Percentiles rank a stretch among this genome's conserved stretches.
phyloP scores from a whole-genome alignment of 1,140 invertebrate species.

The Mesaphorura yosii region DNA sequence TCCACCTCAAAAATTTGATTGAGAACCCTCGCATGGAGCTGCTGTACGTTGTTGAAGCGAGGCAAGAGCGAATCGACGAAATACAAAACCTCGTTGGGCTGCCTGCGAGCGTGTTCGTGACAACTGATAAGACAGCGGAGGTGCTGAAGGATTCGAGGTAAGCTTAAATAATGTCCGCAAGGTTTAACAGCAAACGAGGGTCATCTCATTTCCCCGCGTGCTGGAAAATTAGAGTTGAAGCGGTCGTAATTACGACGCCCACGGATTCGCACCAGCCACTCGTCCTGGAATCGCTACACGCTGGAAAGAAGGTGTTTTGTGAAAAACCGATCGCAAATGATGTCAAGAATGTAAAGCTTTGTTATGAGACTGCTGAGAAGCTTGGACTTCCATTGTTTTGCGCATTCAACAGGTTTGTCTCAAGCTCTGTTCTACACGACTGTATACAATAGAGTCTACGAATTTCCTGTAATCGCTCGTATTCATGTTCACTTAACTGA shows the following conservation, averaged over 20 bases:
- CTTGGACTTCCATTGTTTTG: slow-evolving; percentile 46
- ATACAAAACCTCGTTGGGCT: slow-evolving; percentile 43
- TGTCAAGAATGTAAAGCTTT: slow-evolving; percentile 42
- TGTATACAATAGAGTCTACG: not conserved
- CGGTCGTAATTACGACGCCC: slow-evolving; percentile 47
- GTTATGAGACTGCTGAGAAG: slow-evolving; percentile 47
- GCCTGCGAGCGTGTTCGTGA: slow-evolving; percentile 40
- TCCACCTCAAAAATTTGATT: slow-evolving; percentile 48
- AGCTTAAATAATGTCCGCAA: not conserved
- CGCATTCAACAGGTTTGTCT: slow-evolving; percentile 47
- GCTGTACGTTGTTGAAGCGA: slow-evolving; percentile 49
- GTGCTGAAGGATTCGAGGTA: slow-evolving; percentile 46
- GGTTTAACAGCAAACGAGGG: no score
- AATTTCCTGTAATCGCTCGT: not conserved
- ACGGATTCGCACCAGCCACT: slow-evolving; percentile 50
- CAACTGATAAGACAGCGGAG: slow-evolving; percentile 40
- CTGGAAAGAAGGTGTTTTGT: slow-evolving; percentile 54
- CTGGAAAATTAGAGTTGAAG: slow-evolving; percentile 46
- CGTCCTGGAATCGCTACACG: slow-evolving; percentile 45
- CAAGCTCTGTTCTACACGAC: not conserved
- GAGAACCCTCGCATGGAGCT: slow-evolving; percentile 44
- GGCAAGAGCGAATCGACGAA: slow-evolving; percentile 37
- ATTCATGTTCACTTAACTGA: no score
- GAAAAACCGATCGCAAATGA: slow-evolving; percentile 57
- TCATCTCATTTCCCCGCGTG: no score